Percentiles rank a stretch among this genome's conserved stretches.
phyloP scores from a whole-genome alignment of 1,140 invertebrate species.

The Asobara japonica region DNA sequence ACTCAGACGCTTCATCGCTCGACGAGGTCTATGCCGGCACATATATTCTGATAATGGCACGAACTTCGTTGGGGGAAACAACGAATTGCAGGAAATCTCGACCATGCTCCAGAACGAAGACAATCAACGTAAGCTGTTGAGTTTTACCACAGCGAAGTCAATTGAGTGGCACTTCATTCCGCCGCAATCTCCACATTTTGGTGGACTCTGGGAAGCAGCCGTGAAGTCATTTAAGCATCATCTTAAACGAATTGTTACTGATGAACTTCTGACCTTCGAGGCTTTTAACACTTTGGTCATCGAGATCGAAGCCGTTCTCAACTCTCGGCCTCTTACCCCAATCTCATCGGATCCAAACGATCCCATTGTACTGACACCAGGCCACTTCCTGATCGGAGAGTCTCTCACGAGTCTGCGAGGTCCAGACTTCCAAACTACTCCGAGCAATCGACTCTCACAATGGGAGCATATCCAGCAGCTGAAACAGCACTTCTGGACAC shows the following conservation, averaged over 20 bases:
- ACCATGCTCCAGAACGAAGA: no score
- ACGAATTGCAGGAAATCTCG: constrained; percentile 4
- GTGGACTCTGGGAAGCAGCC: constrained; percentile 44
- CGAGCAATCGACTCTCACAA: no score
- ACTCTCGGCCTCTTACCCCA: constrained; percentile 39
- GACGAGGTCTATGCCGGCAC: neutral
- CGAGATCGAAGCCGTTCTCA: constrained; percentile 44
- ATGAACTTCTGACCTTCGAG: constrained; percentile 38
- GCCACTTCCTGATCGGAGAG: constrained; percentile 50
- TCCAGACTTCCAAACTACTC: no score
- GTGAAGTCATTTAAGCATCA: constrained; percentile 37
- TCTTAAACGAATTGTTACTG: constrained; percentile 17
- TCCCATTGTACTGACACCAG: constrained; percentile 38
- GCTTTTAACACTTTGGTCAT: constrained; percentile 31
- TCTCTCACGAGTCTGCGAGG: constrained; percentile 32
- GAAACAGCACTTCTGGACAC: no score
- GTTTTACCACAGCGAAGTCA: no score
- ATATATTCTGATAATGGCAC: constrained; percentile 16
- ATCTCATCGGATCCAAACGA: constrained; percentile 38
- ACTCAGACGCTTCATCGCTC: neutral
- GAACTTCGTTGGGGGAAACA: constrained; percentile 19
- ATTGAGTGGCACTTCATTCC: neutral
- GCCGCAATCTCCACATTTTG: constrained; percentile 41
- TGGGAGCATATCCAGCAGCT: no score
- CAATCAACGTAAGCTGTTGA: no score